phyloP scores from a whole-genome alignment of 2,797 vertebrate genomes.

The Periparus ater region DNA sequence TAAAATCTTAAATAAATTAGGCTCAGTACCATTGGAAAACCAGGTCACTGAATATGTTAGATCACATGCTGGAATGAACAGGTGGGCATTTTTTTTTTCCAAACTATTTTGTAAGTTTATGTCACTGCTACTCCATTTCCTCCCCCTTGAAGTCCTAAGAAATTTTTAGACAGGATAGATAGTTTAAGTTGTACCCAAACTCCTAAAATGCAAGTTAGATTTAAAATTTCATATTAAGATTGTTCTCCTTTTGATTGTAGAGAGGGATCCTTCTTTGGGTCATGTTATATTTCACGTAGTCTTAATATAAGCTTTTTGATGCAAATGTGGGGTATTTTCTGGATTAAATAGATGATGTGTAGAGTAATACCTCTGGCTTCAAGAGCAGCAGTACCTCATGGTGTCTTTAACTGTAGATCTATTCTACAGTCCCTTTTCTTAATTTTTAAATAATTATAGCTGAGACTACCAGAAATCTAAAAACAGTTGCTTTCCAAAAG shows the following conservation, averaged over 20 bases:
- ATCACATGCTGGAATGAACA: neutral
- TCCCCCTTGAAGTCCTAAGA: neutral
- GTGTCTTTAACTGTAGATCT: neutral
- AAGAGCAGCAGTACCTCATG: neutral
- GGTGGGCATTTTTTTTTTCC: neutral
- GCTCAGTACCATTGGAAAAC: neutral
- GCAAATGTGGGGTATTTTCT: accelerated
- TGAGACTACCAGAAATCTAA: neutral
- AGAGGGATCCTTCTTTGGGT: neutral
- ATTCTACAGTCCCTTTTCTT: neutral
- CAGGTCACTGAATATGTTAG: neutral
- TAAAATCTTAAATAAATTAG: neutral
- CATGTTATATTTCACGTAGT: neutral
- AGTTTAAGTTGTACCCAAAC: neutral
- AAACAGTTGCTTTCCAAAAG: neutral
- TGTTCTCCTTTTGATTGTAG: neutral
- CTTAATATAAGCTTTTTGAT: neutral
- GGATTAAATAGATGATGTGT: neutral
- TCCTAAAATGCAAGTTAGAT: neutral
- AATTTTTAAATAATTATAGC: neutral
- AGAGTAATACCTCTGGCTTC: neutral
- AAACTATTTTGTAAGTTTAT: neutral
- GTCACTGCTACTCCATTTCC: neutral
- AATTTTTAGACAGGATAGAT: neutral
- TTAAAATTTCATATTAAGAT: neutral